Base-by-base conservation (phyloP, 1,140 invertebrate genomes). In the Camponotus vicinus region DNA sequence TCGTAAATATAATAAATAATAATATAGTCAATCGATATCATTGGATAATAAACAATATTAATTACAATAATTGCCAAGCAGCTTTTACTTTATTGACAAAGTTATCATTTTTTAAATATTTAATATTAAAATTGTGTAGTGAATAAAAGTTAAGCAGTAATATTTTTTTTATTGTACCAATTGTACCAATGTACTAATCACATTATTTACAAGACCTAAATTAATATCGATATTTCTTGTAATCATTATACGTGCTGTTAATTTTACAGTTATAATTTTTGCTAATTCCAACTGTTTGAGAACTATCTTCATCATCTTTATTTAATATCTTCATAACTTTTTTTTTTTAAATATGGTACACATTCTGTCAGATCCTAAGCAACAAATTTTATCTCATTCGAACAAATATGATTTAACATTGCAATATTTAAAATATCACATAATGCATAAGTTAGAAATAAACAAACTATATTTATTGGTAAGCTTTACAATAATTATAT, bases 161-260 rank as follows among this genome's bases (percentile, higher is more conserved):
- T 27, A 27, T 27, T 27, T 27, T 27, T 27, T 27, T 27, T 27
- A 27, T 27, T 27, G 27, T 27, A 27, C 27, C 27, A 59, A 93
- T 73, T 27, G 71, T 86, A 80, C 86, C 88, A 27, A 27, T 27
- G 27, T 27, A 27, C 27, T 0, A 76, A 91, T 90, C 15, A 90
- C 82, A 66, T 91, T 90, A 84, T 93, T 93, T 18, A 93, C 90
- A 34, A 92, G 73, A 52, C 91, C 91, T 63, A 27, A 91, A 37
- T 73, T 89, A 45, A 92, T 87, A 85, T 92, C 91, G 83, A 94
- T 92, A 90, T 94, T 86, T 73, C 89, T 90, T 27, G 0, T 27
- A 15, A 94, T 71, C 90, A 93, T 93, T 11, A 93, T 79, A 69
- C 84, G 91, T 27, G 88, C 83, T 52, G 86, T 91, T 59, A 93